Base-by-base conservation (phyloP, 2,888 invertebrate genomes). In the Tetragnatha montana region DNA sequence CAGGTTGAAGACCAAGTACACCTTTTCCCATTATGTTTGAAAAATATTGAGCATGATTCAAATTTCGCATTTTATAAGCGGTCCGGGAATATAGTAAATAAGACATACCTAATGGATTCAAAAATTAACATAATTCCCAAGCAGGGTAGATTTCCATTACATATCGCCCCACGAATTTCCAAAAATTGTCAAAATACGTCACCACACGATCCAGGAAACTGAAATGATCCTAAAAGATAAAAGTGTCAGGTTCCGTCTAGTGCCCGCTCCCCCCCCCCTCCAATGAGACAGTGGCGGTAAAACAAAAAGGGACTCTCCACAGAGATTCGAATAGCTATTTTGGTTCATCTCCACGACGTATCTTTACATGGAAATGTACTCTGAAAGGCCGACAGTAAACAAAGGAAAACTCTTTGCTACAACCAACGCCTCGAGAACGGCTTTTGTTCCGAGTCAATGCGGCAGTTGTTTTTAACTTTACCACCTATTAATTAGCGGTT, bases 311-410 rank as follows among this genome's bases (percentile, higher is more conserved):
- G 60, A 4, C 60, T 60, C 6, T 8, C 60, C 60, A 60, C 10
- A 60, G 60, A 60, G 14, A 60, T 50, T 50, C 19, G 51, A 19
- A 69, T 76, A 85, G 79, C 78, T 89, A 89, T 89, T 89, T 89
- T 89, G 71, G 89, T 83, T 85, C 85, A 85, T 89, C 70, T 85
- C 60, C 21, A 70, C 73, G 80, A 81, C 75, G 81, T 76, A 84
- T 89, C 75, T 50, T 68, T 80, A 89, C 89, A 89, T 81, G 89
- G 75, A 89, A 89, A 85, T 74, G 60, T 89, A 89, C 85, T 89
- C 75, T 85, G 70, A 76, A 73, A 70, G 21, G 74, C 50, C 35
- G 85, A 76, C 76, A 81, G 81, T 81, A 79, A 89, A 89, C 81
- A 85, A 89, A 81, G 88, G 81, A 81, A 88, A 51, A 68, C 71